Conservation (phyloP, 2,797 vertebrate genomes). For the Alfaro cultratus region DNA sequence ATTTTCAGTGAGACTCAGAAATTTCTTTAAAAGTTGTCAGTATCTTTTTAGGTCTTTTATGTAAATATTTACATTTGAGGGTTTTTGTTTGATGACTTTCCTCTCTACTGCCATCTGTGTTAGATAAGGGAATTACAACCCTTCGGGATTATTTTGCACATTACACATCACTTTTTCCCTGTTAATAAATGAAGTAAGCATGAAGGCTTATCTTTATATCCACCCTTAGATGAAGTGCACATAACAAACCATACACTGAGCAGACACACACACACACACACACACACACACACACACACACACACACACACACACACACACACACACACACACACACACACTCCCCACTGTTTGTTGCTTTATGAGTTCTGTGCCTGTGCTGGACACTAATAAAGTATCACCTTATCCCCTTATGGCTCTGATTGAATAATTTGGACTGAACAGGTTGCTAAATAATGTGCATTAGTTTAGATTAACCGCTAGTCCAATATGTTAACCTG, state of each 20-base stretch:
- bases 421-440: constrained; percentile 26
- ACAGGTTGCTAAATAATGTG: constrained; percentile 57
- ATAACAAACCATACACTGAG: not conserved
- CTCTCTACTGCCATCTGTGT: constrained; percentile 43
- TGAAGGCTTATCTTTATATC: not conserved
- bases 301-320: not conserved
- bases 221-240: not conserved
- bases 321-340: not conserved
- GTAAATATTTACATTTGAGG: not conserved
- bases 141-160: not conserved
- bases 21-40: not conserved
- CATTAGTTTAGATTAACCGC: constrained; percentile 68
- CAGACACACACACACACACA: not conserved
- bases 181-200: not conserved
- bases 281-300: not conserved
- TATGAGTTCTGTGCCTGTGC: not conserved
- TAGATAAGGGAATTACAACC: not conserved
- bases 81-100: not conserved
- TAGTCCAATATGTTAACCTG: constrained; percentile 52
- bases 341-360: not conserved
- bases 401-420: not conserved
- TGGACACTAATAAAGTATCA: constrained; percentile 9
- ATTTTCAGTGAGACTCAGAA: not conserved
- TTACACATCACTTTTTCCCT: not conserved
- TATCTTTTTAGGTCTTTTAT: not conserved